Conservation (phyloP, 2,797 vertebrate genomes). For the Dromococcyx pavoninus region DNA sequence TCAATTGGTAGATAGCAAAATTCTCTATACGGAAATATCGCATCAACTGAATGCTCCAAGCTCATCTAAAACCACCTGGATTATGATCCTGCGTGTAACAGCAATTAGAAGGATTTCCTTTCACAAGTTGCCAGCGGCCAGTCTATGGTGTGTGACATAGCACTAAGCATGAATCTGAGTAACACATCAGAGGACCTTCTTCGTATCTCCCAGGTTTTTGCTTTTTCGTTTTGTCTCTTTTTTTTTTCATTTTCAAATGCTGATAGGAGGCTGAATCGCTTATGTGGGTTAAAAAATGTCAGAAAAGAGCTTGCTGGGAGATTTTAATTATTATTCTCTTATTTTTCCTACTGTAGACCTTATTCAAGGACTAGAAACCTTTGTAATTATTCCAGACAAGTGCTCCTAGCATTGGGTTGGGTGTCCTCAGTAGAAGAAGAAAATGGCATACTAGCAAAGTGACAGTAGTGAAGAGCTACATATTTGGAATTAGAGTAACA, state of each 20-base stretch:
- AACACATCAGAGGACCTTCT: background rate
- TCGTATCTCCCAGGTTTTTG: background rate
- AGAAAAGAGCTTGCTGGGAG: background rate
- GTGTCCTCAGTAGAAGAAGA: background rate
- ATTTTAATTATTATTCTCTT: background rate
- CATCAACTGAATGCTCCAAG: background rate
- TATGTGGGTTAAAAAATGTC: background rate
- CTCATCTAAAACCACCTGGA: background rate
- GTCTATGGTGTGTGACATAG: background rate
- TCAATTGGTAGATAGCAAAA: background rate
- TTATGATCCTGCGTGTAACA: background rate
- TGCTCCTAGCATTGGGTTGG: background rate
- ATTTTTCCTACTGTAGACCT: background rate
- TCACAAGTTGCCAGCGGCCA: background rate
- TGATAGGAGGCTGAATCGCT: background rate
- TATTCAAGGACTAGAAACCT: background rate
- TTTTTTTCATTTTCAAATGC: background rate
- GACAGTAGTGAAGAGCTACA: background rate
- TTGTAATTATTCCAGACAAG: background rate
- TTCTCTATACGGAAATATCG: background rate
- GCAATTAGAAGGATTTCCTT: background rate
- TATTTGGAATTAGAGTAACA: conserved; percentile 2
- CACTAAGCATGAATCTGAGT: background rate
- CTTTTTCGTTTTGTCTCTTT: background rate
- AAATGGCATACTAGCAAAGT: background rate